Percentiles rank a stretch among this genome's conserved stretches.
These are phyloP conservation scores for Nephrotoma appendiculata DNA, from an alignment of 2,888 invertebrate species.

Conservation along the genomic window DNA sequence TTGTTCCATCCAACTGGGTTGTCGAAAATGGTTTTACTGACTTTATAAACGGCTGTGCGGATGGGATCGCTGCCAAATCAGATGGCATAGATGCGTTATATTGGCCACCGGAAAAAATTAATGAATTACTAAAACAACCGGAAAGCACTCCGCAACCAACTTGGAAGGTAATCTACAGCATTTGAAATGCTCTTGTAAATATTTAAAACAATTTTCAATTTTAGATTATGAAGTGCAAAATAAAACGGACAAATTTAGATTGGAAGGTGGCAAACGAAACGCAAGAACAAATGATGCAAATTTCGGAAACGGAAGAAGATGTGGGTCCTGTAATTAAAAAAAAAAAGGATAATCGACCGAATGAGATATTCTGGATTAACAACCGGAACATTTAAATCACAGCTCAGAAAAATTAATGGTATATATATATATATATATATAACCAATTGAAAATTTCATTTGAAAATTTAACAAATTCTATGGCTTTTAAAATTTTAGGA, in stretches of 20 bases:
- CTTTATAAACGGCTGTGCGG: not conserved
- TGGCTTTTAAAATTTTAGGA: no score
- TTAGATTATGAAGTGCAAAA: no score
- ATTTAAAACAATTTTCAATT: no score
- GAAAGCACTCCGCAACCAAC: not conserved
- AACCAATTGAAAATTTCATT: no score
- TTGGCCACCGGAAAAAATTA: not conserved
- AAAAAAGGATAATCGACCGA: not conserved
- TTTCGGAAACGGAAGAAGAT: not conserved
- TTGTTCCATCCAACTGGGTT: not conserved
- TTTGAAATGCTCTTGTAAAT: no score
- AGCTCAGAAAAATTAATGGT: not conserved
- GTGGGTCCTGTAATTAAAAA: not conserved
- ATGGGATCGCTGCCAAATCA: not conserved
- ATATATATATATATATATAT: no score
- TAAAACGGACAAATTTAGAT: no score
- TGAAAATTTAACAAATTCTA: no score
- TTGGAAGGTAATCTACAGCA: not conserved
- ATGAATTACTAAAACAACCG: not conserved
- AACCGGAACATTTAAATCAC: not conserved
- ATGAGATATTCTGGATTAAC: not conserved
- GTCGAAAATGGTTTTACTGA: not conserved
- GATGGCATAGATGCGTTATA: not conserved
- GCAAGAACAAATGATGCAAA: not conserved
- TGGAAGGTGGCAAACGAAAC: no score